These are phyloP conservation scores for Argentina silus DNA, from an alignment of 2,797 vertebrate species.

Conservation along the genomic window DNA sequence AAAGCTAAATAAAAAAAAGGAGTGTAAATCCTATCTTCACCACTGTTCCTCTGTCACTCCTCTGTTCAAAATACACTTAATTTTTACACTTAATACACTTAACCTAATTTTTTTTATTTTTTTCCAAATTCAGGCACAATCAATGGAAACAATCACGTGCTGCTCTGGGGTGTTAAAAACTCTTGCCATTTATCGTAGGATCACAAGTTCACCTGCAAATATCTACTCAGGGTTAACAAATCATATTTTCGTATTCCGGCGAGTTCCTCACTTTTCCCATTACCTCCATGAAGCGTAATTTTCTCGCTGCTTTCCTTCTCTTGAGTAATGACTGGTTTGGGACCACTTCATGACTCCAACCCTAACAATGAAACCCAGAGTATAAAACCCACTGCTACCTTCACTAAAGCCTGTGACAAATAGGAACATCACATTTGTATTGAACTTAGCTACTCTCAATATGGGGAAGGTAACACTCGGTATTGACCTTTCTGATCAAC, in stretches of 20 bases:
- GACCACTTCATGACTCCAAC: slow-evolving; percentile 15
- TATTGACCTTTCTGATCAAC: neutral
- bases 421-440: neutral
- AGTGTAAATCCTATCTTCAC: too few relatives aligned
- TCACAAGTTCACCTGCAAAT: slow-evolving; percentile 49
- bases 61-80: too few relatives aligned
- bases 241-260: slow-evolving; percentile 43
- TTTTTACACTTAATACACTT: slow-evolving; percentile 16
- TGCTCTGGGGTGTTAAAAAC: slow-evolving; percentile 56
- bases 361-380: slow-evolving; percentile 2
- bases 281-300: neutral
- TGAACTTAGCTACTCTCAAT: neutral
- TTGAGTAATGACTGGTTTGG: slow-evolving; percentile 32
- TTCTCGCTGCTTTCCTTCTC: slow-evolving; percentile 5
- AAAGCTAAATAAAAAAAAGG: neutral
- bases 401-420: neutral
- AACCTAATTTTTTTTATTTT: slow-evolving; percentile 43
- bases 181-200: slow-evolving; percentile 49
- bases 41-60: slow-evolving; percentile 21
- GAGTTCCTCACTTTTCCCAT: slow-evolving; percentile 8
- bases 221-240: slow-evolving; percentile 34
- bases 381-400: slow-evolving; percentile 18
- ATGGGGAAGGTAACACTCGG: neutral
- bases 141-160: slow-evolving; percentile 66
- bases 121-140: slow-evolving; percentile 58